phyloP scores from a whole-genome alignment of 2,888 invertebrate species.

The Drosophila cracens region DNA sequence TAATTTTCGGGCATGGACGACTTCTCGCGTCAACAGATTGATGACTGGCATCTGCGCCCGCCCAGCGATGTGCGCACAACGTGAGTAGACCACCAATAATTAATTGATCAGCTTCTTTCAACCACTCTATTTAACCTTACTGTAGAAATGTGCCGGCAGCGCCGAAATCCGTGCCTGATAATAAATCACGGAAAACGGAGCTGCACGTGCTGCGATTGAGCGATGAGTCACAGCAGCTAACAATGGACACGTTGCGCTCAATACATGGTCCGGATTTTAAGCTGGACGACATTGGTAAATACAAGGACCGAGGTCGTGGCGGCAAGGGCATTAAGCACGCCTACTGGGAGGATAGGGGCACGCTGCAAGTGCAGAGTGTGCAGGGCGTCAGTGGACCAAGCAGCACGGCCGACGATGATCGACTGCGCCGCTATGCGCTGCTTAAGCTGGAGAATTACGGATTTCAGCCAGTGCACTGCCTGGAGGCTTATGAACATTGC shows the following conservation, averaged over 20 bases:
- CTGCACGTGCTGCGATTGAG: constrained; percentile 90
- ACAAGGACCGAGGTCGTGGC: constrained; percentile 88
- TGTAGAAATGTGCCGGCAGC: constrained; percentile 84
- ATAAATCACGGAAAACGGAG: constrained; percentile 89
- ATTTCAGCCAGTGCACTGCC: constrained; percentile 90
- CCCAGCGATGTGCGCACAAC: constrained; percentile 87
- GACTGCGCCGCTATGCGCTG: constrained; percentile 89
- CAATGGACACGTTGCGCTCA: constrained; percentile 90
- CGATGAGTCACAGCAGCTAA: constrained; percentile 89
- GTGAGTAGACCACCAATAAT: constrained; percentile 55
- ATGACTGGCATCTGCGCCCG: constrained; percentile 88
- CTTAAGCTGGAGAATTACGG: constrained; percentile 91
- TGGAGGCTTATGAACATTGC: constrained; percentile 90
- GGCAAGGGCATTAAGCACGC: constrained; percentile 89
- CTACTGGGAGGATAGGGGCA: constrained; percentile 92
- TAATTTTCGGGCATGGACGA: constrained; percentile 86
- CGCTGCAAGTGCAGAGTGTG: constrained; percentile 88
- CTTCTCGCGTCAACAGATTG: constrained; percentile 86
- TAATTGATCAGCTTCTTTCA: not conserved
- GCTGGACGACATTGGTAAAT: constrained; percentile 86
- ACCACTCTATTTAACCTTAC: not conserved
- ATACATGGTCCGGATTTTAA: constrained; percentile 91
- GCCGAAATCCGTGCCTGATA: constrained; percentile 84
- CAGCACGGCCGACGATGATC: constrained; percentile 86
- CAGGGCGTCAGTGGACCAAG: constrained; percentile 79